These are phyloP conservation scores for Matsumurasca onukii DNA, from an alignment of 1,140 invertebrate genomes.

Conservation along the genomic window DNA sequence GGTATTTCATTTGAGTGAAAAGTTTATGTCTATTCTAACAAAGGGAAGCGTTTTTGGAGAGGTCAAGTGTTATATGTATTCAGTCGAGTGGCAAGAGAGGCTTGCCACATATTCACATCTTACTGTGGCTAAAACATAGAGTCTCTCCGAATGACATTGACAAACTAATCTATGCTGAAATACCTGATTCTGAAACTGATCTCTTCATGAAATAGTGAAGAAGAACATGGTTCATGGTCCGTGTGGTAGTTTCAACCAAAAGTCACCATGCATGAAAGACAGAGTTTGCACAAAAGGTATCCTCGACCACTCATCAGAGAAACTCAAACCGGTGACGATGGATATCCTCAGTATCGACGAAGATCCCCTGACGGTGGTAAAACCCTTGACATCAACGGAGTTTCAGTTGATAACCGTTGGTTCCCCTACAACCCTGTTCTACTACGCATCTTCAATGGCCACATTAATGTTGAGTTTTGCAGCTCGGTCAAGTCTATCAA, in stretches of 20 bases:
- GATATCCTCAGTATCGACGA: slow-evolving; percentile 47
- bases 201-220: slow-evolving; percentile 49
- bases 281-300: slow-evolving; percentile 52
- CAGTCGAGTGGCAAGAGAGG: slow-evolving; percentile 54
- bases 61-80: slow-evolving; percentile 48
- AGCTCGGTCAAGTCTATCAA: slow-evolving; percentile 46
- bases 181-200: slow-evolving; percentile 52
- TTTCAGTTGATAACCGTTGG: slow-evolving; percentile 46
- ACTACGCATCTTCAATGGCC: slow-evolving; percentile 44
- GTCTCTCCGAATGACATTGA: slow-evolving; percentile 55
- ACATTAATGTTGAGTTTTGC: slow-evolving; percentile 49
- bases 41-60: slow-evolving; percentile 45
- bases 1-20: slow-evolving; percentile 35
- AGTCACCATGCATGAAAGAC: slow-evolving; percentile 53
- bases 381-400: slow-evolving; percentile 20
- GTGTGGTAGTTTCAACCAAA: slow-evolving; percentile 51
- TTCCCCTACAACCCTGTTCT: slow-evolving; percentile 48
- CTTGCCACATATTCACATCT: slow-evolving; percentile 48
- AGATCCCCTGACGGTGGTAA: slow-evolving; percentile 32
- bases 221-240: slow-evolving; percentile 58
- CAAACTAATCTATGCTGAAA: slow-evolving; percentile 54
- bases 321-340: slow-evolving; percentile 44
- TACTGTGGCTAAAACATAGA: slow-evolving; percentile 51
- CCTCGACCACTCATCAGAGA: slow-evolving; percentile 43
- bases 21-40: slow-evolving; percentile 31